Percentiles rank a stretch among this genome's conserved stretches.
Conservation (phyloP, 2,113 vertebrate genomes). For the Oryzias woworae region DNA sequence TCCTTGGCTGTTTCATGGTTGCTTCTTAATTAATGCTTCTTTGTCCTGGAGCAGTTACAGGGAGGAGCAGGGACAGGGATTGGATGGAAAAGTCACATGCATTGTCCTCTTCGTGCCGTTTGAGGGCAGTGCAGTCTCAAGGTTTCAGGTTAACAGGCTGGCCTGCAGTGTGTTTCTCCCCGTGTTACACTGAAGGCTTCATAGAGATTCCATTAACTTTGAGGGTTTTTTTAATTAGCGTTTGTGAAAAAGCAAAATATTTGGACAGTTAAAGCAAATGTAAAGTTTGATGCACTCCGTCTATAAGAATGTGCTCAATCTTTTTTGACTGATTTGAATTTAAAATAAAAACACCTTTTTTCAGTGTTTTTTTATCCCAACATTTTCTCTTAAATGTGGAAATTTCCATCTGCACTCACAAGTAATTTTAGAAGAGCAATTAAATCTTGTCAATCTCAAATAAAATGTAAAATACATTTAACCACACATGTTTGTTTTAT, state of each 20-base stretch:
- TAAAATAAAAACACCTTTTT: too few species aligned
- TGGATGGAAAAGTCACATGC: constrained; percentile 48
- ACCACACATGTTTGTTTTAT: too few species aligned
- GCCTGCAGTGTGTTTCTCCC: constrained; percentile 15
- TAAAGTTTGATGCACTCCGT: too few species aligned
- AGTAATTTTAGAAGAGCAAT: too few species aligned
- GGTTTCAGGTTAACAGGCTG: constrained; percentile 52
- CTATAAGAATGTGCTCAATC: too few species aligned
- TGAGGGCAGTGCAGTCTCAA: constrained; percentile 88
- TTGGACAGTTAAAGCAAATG: background rate
- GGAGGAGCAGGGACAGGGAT: constrained; percentile 27
- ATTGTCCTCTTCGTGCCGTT: constrained; percentile 76
- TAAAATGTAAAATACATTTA: too few species aligned
- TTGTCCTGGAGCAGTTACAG: constrained; percentile 68
- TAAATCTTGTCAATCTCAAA: too few species aligned
- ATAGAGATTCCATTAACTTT: constrained; percentile 37
- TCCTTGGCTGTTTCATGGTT: constrained; percentile 74
- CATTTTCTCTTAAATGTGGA: too few species aligned
- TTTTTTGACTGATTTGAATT: too few species aligned
- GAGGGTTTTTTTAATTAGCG: constrained; percentile 1
- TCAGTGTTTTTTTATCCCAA: too few species aligned
- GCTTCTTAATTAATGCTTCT: constrained; percentile 80
- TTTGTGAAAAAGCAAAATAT: background rate
- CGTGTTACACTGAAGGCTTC: constrained; percentile 38
- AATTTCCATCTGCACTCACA: too few species aligned